Percentiles rank a stretch among this genome's conserved stretches.
phyloP scores from a whole-genome alignment of 2,113 vertebrate genomes.

The Opisthocomus hoazin region DNA sequence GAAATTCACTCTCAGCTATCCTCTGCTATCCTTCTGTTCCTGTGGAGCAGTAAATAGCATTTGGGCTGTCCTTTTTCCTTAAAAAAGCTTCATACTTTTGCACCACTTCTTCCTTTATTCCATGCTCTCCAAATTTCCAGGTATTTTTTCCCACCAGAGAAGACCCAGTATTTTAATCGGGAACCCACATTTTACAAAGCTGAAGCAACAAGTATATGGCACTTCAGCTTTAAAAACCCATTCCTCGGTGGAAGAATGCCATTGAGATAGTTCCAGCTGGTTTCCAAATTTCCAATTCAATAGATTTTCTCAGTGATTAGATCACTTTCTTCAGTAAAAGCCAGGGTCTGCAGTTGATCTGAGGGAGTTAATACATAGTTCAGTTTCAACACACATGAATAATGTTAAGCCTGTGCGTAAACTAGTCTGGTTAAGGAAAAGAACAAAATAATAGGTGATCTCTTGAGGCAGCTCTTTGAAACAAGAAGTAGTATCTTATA shows the following conservation, averaged over 20 bases:
- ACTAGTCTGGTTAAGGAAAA: background rate
- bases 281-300: background rate
- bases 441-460: background rate
- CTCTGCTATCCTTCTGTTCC: background rate
- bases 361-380: background rate
- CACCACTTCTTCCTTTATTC: background rate
- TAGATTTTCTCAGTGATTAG: background rate
- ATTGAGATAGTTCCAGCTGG: background rate
- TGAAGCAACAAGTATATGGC: background rate
- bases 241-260: background rate
- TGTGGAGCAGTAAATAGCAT: background rate
- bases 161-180: background rate
- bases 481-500: background rate
- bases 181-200: background rate
- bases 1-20: background rate
- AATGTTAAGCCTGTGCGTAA: background rate
- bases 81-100: background rate
- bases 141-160: background rate
- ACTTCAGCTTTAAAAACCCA: background rate
- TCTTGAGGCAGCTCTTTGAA: slow-evolving; percentile 11
- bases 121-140: background rate
- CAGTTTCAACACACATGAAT: background rate
- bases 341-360: background rate
- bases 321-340: background rate
- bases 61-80: background rate